Evolutionary conservation across 2,113 vertebrate genomes (phyloP).

Genomic region (Tragelaphus scriptus): DNA sequence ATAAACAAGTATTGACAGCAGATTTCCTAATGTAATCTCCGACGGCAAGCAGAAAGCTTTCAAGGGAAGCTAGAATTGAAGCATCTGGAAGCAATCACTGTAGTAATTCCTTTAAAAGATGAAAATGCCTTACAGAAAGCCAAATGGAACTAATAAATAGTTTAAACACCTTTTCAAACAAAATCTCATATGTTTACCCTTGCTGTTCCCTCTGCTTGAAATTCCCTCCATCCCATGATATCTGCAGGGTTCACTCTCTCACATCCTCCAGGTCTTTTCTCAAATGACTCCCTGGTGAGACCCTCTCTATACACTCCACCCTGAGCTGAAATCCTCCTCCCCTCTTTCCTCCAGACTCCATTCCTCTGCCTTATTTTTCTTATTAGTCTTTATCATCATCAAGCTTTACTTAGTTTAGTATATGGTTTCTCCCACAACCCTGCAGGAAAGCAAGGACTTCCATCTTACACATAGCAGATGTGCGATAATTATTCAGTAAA

Average conservation of each 20-base stretch:
- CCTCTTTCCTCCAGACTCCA: no score
- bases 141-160: not conserved
- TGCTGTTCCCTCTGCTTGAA: not conserved
- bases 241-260: not conserved
- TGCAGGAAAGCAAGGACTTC: not conserved
- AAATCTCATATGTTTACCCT: not conserved
- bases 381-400: not conserved
- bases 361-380: not conserved
- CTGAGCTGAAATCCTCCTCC: not conserved
- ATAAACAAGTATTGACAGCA: constrained; percentile 27
- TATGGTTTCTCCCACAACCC: not conserved
- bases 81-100: constrained; percentile 1
- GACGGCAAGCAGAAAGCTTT: constrained; percentile 15
- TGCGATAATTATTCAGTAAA: not conserved
- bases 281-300: not conserved
- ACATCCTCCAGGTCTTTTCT: not conserved
- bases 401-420: not conserved
- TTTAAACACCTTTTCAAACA: not conserved
- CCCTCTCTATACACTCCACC: fast-evolving
- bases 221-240: not conserved
- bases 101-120: not conserved
- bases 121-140: constrained; percentile 4
- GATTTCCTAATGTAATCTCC: constrained; percentile 22
- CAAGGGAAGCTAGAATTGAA: not conserved
- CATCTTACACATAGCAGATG: not conserved